A percentile compares a stretch with the other conserved stretches of the same genome.
Conservation (phyloP, 2,888 invertebrate genomes). For the Caenorhabditis virilis region DNA sequence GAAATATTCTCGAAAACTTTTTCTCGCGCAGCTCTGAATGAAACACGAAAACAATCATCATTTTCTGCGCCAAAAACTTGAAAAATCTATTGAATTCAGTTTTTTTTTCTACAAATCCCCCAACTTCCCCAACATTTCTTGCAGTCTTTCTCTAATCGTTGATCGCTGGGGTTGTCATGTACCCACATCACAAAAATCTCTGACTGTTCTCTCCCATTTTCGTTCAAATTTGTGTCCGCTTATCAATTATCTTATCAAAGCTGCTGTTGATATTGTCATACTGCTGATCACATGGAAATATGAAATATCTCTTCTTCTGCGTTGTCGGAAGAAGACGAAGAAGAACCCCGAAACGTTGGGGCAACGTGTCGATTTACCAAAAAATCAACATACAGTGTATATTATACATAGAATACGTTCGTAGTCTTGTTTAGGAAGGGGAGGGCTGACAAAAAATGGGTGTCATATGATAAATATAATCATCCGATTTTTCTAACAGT, state of each 20-base stretch:
- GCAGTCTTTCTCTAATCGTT: neutral
- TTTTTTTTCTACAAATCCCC: neutral
- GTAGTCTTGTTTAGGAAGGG: too few relatives aligned
- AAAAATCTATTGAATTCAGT: neutral
- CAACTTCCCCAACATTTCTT: too few relatives aligned
- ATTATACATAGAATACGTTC: too few relatives aligned
- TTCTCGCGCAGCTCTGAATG: too few relatives aligned
- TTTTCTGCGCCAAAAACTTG: neutral
- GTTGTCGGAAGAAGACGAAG: neutral
- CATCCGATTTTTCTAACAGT: too few relatives aligned
- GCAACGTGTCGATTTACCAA: neutral
- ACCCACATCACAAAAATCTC: too few relatives aligned
- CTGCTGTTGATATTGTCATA: neutral
- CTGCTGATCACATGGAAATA: neutral
- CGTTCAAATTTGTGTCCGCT: conserved; percentile 1
- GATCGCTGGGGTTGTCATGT: neutral
- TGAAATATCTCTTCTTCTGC: neutral
- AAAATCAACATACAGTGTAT: too few relatives aligned
- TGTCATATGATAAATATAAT: too few relatives aligned
- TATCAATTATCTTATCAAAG: neutral
- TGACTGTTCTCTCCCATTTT: neutral
- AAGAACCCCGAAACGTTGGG: neutral
- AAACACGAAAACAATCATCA: neutral
- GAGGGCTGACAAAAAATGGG: too few relatives aligned
- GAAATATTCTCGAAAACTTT: too few relatives aligned